phyloP scores from a whole-genome alignment of 92 coral and sea anemone species.

The Phymanthus crucifer region DNA sequence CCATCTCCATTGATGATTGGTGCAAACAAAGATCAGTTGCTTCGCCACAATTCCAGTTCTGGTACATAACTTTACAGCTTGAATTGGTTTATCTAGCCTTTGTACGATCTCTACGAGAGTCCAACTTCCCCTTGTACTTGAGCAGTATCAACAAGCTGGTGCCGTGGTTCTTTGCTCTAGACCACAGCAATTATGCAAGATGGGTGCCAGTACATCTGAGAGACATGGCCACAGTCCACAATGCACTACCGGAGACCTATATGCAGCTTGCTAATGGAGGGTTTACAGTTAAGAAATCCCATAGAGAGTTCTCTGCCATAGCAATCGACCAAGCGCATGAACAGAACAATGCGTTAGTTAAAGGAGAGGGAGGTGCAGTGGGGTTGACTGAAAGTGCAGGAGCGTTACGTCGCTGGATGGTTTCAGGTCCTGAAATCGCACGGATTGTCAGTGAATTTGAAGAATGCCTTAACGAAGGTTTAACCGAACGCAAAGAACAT shows the following conservation, averaged over 20 bases:
- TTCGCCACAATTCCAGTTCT: constrained; percentile 48
- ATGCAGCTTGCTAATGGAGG: constrained; percentile 4
- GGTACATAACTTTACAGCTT: constrained; percentile 45
- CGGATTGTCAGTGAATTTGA: constrained; percentile 34
- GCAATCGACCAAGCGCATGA: constrained; percentile 51
- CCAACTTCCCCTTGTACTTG: constrained; percentile 28
- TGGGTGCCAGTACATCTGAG: constrained; percentile 46
- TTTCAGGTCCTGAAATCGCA: constrained; percentile 41
- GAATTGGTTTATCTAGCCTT: constrained; percentile 34
- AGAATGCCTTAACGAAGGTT: constrained; percentile 2
- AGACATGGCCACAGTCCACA: constrained; percentile 31
- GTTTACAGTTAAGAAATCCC: constrained; percentile 14
- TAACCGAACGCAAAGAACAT: not conserved
- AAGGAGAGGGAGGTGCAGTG: constrained; percentile 34
- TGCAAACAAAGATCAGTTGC: not conserved
- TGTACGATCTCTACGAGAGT: constrained; percentile 9
- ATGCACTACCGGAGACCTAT: constrained; percentile 20
- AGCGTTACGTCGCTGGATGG: constrained; percentile 38
- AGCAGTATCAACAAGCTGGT: constrained; percentile 22
- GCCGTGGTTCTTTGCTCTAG: constrained; percentile 47
- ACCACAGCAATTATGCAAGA: constrained; percentile 45
- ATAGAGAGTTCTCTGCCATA: constrained; percentile 12
- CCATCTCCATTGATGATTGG: constrained; percentile 12
- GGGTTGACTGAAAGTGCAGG: not conserved
- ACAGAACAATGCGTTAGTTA: constrained; percentile 9